phyloP scores from a whole-genome alignment of 2,797 vertebrate species.

The Stomatorhinus walkeri region DNA sequence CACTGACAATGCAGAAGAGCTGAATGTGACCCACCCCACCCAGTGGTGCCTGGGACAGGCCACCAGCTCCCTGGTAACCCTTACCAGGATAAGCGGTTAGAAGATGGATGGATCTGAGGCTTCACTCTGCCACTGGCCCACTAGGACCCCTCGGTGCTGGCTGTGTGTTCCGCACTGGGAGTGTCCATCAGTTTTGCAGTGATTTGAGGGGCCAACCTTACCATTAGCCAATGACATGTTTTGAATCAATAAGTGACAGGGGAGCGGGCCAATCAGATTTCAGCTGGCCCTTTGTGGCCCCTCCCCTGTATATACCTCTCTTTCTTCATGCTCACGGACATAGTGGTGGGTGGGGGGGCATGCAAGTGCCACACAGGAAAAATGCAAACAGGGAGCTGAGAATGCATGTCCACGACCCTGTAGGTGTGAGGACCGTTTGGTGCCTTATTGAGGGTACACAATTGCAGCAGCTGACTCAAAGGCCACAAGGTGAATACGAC shows the following conservation, averaged over 20 bases:
- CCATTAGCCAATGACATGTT: neutral
- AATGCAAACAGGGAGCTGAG: neutral
- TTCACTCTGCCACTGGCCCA: neutral
- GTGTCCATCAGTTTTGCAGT: neutral
- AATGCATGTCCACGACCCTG: neutral
- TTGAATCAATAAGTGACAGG: neutral
- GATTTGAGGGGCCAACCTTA: neutral
- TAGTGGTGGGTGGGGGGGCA: neutral
- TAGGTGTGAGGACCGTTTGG: neutral
- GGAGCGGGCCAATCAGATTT: neutral
- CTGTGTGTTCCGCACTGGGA: neutral
- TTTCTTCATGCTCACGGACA: neutral
- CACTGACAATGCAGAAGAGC: neutral
- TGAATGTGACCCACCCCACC: neutral
- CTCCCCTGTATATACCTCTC: neutral
- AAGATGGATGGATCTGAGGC: neutral
- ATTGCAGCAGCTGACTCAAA: neutral
- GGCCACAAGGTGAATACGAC: neutral
- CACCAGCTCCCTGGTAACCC: neutral
- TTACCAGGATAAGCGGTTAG: neutral
- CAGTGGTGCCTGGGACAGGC: neutral
- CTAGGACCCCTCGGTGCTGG: neutral
- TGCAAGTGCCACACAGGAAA: neutral
- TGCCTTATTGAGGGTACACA: neutral
- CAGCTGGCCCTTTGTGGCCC: neutral